A percentile compares a stretch with the other conserved stretches of the same genome.
phyloP scores from a whole-genome alignment of 2,113 vertebrate species.

The Protomyctophum bolini region DNA sequence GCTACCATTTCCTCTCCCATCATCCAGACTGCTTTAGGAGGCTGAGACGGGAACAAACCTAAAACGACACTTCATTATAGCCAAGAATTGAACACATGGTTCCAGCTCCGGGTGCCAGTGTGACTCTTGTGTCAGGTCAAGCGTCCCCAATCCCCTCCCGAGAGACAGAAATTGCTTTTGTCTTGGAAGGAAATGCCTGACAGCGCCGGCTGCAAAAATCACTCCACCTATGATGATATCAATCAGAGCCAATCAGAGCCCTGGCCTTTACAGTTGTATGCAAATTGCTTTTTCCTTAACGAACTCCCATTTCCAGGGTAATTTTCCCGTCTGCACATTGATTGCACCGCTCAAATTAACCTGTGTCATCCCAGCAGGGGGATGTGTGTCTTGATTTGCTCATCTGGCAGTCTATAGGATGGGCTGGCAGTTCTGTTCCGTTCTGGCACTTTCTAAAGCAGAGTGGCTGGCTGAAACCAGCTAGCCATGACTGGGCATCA shows the following conservation, averaged over 20 bases:
- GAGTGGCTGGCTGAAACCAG: constrained; percentile 43
- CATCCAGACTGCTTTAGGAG: constrained; percentile 51
- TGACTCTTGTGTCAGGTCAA: constrained; percentile 32
- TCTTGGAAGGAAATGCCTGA: constrained; percentile 24
- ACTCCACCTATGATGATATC: constrained; percentile 56
- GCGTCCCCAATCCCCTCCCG: constrained; percentile 26
- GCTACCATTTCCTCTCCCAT: constrained; percentile 51
- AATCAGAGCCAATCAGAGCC: constrained; percentile 63
- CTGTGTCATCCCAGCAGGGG: constrained; percentile 47
- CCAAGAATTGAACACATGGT: constrained; percentile 61
- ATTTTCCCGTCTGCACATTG: constrained; percentile 56
- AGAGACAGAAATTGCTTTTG: background rate
- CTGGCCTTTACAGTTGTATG: constrained; percentile 46
- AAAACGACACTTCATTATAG: constrained; percentile 58
- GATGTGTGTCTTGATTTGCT: constrained; percentile 51
- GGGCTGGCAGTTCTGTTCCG: constrained; percentile 39
- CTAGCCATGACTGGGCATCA: constrained; percentile 45
- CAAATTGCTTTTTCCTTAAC: constrained; percentile 56
- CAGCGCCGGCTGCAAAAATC: constrained; percentile 52
- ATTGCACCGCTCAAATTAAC: constrained; percentile 68
- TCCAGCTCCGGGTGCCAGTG: constrained; percentile 18
- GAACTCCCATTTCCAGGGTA: constrained; percentile 45
- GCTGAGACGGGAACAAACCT: constrained; percentile 40
- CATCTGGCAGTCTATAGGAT: constrained; percentile 31
- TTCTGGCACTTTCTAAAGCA: constrained; percentile 43